These are phyloP conservation scores for Zophobas morio DNA, from an alignment of 1,140 invertebrate species.

Conservation along the genomic window DNA sequence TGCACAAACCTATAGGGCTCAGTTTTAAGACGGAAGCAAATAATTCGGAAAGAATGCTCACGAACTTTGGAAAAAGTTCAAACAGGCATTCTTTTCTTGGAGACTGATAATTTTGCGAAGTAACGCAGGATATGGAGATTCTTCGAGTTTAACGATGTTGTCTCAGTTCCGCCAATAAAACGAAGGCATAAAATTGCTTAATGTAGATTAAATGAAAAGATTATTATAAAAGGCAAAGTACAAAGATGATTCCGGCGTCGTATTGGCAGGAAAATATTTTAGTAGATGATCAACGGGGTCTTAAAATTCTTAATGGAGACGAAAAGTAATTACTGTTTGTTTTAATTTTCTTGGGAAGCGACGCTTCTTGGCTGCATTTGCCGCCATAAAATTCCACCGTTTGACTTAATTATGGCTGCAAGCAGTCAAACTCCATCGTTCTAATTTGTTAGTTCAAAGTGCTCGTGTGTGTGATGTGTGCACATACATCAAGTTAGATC, in stretches of 20 bases:
- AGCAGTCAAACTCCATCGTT: neutral
- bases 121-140: neutral
- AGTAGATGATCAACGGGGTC: neutral
- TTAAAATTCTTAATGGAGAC: constrained; percentile 12
- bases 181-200: neutral
- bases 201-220: constrained; percentile 1
- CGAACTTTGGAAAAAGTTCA: neutral
- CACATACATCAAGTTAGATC: constrained; percentile 10
- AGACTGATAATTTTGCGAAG: neutral
- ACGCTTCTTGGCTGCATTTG: neutral
- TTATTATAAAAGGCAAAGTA: constrained; percentile 9
- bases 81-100: neutral
- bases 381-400: neutral
- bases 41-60: constrained; percentile 7
- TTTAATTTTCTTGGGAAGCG: neutral
- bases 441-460: constrained; percentile 10
- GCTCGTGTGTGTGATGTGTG: neutral
- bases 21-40: constrained; percentile 18
- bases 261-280: neutral
- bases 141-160: neutral
- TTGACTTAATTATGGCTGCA: constrained; percentile 14
- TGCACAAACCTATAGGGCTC: constrained; percentile 4
- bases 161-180: neutral
- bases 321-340: constrained; percentile 17
- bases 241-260: constrained; percentile 3